Conservation (phyloP, 2,113 vertebrate genomes). For the Dicrurus megarhynchus region DNA sequence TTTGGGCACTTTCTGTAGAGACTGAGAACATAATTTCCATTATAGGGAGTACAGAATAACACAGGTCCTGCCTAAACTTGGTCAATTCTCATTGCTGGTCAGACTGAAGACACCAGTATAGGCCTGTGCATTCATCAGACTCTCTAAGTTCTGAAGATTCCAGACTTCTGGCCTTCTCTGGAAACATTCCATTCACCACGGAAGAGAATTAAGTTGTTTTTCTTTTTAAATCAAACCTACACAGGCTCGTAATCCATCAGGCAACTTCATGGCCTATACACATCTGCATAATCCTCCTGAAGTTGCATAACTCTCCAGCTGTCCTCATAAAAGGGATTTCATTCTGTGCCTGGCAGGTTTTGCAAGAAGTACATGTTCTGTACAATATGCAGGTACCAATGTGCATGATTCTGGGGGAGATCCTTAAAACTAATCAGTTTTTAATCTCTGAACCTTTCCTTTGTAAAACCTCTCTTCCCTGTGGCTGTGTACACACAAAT, state of each 20-base stretch:
- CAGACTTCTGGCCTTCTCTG: neutral
- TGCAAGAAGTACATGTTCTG: neutral
- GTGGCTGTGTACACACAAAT: neutral
- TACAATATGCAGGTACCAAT: neutral
- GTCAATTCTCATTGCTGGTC: neutral
- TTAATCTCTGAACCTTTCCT: neutral
- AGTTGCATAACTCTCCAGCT: conserved; percentile 73
- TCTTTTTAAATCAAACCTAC: conserved; percentile 59
- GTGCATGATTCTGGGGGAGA: neutral
- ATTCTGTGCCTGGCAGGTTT: conserved; percentile 59
- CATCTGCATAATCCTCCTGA: conserved; percentile 62
- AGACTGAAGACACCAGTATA: neutral
- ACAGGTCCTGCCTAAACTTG: neutral
- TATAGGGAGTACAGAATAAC: neutral
- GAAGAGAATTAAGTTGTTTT: conserved; percentile 47
- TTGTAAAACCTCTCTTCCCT: neutral
- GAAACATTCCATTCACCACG: neutral
- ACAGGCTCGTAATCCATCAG: conserved; percentile 33
- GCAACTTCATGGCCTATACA: conserved; percentile 57
- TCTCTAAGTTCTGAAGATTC: neutral
- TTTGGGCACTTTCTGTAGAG: neutral
- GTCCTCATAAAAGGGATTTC: conserved; percentile 61
- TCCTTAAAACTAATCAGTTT: neutral
- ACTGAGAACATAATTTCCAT: neutral
- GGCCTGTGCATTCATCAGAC: neutral